A percentile compares a stretch with the other conserved stretches of the same genome.
Conservation (phyloP, 2,888 invertebrate genomes). For the Cheilosia vulpina region DNA sequence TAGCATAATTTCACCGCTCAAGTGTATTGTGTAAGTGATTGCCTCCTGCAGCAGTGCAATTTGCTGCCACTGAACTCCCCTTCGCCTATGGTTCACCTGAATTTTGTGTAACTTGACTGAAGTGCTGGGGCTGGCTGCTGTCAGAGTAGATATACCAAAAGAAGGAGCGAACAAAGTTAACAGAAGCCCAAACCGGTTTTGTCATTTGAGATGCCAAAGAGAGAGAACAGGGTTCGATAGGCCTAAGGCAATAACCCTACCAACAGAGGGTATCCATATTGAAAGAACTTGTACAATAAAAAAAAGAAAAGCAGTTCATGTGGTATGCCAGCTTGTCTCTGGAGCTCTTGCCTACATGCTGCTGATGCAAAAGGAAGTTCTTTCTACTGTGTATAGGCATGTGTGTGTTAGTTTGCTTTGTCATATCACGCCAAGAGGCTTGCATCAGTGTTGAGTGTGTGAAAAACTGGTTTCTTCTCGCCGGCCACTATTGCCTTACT, state of each 20-base stretch:
- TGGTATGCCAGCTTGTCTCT: constrained; percentile 27
- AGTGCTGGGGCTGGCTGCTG: constrained; percentile 4
- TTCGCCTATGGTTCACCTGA: constrained; percentile 11
- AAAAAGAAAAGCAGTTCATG: neutral
- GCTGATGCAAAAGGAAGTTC: constrained; percentile 28
- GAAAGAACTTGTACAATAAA: constrained; percentile 6
- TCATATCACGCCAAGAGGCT: constrained; percentile 26
- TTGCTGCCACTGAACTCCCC: constrained; percentile 19
- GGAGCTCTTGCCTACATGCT: neutral
- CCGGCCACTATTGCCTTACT: neutral
- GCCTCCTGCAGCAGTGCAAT: constrained; percentile 69
- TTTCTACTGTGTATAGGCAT: constrained; percentile 4
- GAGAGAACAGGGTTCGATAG: constrained; percentile 28
- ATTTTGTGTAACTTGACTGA: constrained; percentile 51
- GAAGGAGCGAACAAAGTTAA: constrained; percentile 22
- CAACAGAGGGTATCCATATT: constrained; percentile 11
- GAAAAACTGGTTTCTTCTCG: constrained; percentile 45
- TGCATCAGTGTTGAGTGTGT: constrained; percentile 11
- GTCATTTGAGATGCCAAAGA: constrained; percentile 6
- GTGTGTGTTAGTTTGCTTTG: constrained; percentile 36
- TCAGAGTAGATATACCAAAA: constrained; percentile 25
- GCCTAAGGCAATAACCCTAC: constrained; percentile 57
- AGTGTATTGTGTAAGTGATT: constrained; percentile 44
- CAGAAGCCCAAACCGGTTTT: constrained; percentile 43
- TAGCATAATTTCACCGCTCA: neutral